These are phyloP conservation scores for Hipparchia sbordonii DNA, from an alignment of 2,888 invertebrate genomes.

Conservation along the genomic window DNA sequence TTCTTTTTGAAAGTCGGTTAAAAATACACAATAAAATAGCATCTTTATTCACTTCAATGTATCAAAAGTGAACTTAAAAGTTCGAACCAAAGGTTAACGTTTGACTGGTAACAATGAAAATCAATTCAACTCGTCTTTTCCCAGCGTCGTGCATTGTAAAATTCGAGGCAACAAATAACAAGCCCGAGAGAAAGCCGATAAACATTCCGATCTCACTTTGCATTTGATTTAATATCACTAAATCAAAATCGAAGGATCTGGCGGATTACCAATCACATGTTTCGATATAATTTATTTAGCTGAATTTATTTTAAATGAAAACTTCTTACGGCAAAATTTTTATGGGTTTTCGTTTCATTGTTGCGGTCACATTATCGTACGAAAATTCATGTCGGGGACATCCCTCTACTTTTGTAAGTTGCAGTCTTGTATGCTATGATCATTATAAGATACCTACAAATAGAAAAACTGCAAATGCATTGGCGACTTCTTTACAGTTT, in stretches of 20 bases:
- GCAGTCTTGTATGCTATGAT: too few species aligned
- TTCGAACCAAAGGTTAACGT: slow-evolving; percentile 2
- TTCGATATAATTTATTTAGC: neutral
- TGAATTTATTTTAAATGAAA: too few species aligned
- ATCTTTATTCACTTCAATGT: neutral
- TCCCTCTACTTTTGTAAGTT: too few species aligned
- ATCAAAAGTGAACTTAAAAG: neutral
- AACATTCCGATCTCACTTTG: neutral
- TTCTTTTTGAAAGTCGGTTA: too few species aligned
- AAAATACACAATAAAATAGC: too few species aligned
- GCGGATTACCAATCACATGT: neutral
- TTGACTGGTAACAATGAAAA: neutral
- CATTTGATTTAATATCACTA: slow-evolving; percentile 1
- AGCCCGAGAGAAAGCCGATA: neutral
- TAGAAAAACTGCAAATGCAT: too few species aligned
- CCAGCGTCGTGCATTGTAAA: neutral
- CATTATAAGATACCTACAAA: too few species aligned
- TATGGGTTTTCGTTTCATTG: too few species aligned
- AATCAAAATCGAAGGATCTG: neutral
- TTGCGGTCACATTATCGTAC: too few species aligned
- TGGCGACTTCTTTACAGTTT: too few species aligned
- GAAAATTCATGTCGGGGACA: too few species aligned
- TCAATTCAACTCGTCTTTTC: neutral
- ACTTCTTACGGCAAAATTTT: too few species aligned
- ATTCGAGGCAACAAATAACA: neutral